Conservation (phyloP, 2,797 vertebrate species). For the Cynopterus sphinx region DNA sequence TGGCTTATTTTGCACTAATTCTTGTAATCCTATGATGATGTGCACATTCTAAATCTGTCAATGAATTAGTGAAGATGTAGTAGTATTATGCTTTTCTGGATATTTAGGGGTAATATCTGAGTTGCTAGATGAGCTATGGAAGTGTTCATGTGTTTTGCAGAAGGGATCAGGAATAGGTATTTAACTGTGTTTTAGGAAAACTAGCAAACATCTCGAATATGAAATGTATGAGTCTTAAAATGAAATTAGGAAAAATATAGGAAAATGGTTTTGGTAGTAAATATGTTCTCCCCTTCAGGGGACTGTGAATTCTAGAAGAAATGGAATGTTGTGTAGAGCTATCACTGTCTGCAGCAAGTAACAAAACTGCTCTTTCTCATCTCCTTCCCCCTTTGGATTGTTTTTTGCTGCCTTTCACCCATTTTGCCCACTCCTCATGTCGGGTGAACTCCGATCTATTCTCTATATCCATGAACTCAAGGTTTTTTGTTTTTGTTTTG, state of each 20-base stretch:
- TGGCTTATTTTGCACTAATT: constrained; percentile 44
- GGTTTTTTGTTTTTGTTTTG: background rate
- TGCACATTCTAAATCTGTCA: background rate
- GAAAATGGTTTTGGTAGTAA: background rate
- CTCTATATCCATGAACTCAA: background rate
- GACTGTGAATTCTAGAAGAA: background rate
- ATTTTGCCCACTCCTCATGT: background rate
- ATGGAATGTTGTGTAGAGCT: background rate
- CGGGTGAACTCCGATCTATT: background rate
- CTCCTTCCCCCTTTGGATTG: background rate
- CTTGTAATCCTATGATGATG: constrained; percentile 19
- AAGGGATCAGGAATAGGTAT: background rate
- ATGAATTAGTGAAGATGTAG: background rate
- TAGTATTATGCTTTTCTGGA: background rate
- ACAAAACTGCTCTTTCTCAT: background rate
- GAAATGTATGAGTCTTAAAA: background rate
- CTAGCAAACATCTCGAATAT: background rate
- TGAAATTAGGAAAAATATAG: background rate
- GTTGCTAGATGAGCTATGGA: background rate
- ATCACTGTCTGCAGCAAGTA: background rate
- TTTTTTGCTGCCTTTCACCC: background rate
- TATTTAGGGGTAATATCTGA: background rate
- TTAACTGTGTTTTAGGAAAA: background rate
- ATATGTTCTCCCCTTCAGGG: background rate
- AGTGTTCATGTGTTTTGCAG: background rate